Base-by-base conservation (phyloP, 2,797 vertebrate genomes). In the Sitta carolinensis region DNA sequence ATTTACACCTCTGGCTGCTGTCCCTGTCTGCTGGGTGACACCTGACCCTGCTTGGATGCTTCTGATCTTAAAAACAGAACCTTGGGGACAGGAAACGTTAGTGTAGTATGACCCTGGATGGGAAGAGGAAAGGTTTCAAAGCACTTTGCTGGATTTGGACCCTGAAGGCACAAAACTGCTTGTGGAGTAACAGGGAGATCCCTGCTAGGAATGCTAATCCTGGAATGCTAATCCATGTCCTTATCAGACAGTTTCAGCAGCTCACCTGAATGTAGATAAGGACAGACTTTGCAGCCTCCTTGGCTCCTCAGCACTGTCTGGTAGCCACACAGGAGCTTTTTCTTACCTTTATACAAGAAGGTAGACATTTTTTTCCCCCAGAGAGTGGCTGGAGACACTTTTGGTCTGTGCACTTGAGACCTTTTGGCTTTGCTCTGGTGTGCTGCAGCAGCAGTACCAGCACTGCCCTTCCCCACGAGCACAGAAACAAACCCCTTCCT, bases 61-160 rank as follows among this genome's bases (percentile, higher is more conserved):
- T 57, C 27, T 47, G 34, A 3, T 2, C 68, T 58, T 50, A 55
- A 11, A 61, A 87, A 16, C 26, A 30, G 50, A 48, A 25, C 32
- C 12, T 13, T 1, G 34, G 57, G 47, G n/a, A 38, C 7, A 7
- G 0, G 8, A 23, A 70, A 5, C 0, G 5, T 52, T 13, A 3
- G 30, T 38, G 25, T 3, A 16, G 52, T 0, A 4, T 1, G 21
- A n/a, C 3, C n/a, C 38, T 15, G 34, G 6, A 4, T 0, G 27
- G 43, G n/a, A 30, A 72, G 36, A 54, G 51, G 20, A n/a, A 38
- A n/a, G 18, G 57, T 55, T 54, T 75, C 50, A 36, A 38, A 89
- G 58, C 70, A 18, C 32, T 80, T 16, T 64, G 70, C 59, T 79
- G 47, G 47, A 23, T 30, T 76, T 57, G 50, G 81, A 68, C 63